Evolutionary conservation across 2,888 invertebrate genomes (phyloP), one percentile per base, ranked within the genome.

Genomic region (Napeogenes sylphis): DNA sequence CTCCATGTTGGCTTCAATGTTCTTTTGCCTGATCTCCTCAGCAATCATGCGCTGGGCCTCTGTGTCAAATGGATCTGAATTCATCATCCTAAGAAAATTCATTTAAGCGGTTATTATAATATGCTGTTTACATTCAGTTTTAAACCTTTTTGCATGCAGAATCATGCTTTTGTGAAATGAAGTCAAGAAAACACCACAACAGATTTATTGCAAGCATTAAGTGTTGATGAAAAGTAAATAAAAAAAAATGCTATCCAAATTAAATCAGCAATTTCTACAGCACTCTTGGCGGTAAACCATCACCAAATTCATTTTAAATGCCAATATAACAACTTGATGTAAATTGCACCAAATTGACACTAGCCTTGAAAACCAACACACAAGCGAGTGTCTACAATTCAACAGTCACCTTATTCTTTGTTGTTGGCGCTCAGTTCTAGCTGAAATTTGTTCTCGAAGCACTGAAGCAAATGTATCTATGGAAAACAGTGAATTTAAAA

Each of bases 1-100:
- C 81, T 99, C 98, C 98, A 99, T 99, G 79, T 99, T 99, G 0
- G 97, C 97, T 84, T 99, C 97, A 68, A 99, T 98, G 84, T 99
- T 99, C 81, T 98, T 96, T 78, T 96, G 97, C 73, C 95, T 92
- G 68, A 99, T 99, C 87, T 98, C 98, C 81, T 98, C 98, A 4
- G 98, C 98, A 72, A 99, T 99, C 77, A 98, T 92, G 67, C 95
- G 92, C 84, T 99, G 99, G 0, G 98, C 97, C 83, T 98, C 98
- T 0, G 97, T 95, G 85, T 98, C 98, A 81, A 99, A 98, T 0
- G 98, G 98, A 91, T 98, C 96, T 0, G 98, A 97, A 75, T 95
- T 95, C 90, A 98, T 93, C 94, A 99, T 95, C 75, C 96, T 93
- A 60, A 51, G 51, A 51, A 51, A 51, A 51, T 51, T 51, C 51